Evolutionary conservation across 2,113 vertebrate genomes (phyloP).

Genomic region (Brienomyrus longianalis): DNA sequence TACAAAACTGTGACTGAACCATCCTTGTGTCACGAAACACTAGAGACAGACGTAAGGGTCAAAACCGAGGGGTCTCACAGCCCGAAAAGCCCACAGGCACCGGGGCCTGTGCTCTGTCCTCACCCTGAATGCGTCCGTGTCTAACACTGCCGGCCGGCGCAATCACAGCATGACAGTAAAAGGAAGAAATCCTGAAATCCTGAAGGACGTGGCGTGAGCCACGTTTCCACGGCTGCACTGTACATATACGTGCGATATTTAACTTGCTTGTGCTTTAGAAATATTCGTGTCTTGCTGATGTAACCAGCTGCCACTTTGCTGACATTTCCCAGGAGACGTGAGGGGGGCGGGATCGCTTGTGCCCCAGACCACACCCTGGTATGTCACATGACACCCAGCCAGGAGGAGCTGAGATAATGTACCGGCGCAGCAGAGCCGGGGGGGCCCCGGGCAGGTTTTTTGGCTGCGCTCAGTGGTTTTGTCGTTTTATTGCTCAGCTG

Average conservation of each 20-base stretch:
- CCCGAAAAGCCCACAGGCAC: neutral
- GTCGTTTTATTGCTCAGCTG: neutral
- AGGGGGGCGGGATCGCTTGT: neutral
- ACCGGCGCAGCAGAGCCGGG: neutral
- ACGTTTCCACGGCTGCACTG: neutral
- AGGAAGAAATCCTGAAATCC: neutral
- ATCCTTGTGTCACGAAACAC: neutral
- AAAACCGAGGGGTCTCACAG: neutral
- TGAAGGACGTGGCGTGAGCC: neutral
- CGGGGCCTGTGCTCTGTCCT: neutral
- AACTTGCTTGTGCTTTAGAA: neutral
- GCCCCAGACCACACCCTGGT: neutral
- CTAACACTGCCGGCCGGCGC: neutral
- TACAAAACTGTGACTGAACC: neutral
- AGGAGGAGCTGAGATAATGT: neutral
- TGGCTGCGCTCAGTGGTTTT: neutral
- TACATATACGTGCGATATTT: neutral
- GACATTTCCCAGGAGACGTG: neutral
- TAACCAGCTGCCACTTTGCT: neutral
- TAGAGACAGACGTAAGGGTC: neutral
- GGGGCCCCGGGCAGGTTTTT: neutral
- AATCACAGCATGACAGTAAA: neutral
- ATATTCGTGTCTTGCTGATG: neutral
- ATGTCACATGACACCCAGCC: neutral
- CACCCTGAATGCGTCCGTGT: neutral